Evolutionary conservation across 1,140 invertebrate genomes (phyloP), one percentile per base, ranked within the genome.

Genomic region (Micrasema longulum): DNA sequence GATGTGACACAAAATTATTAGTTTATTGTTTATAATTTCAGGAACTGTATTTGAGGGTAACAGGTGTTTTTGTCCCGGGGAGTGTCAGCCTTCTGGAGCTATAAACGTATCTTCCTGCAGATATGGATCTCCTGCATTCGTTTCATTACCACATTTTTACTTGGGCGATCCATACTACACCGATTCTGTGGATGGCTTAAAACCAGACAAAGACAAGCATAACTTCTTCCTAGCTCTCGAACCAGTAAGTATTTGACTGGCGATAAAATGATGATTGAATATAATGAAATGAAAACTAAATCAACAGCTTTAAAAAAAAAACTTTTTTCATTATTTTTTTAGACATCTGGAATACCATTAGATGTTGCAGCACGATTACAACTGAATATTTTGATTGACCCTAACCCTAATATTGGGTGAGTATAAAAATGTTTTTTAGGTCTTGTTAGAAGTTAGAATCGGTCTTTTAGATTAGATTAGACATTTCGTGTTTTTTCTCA

Each of bases 61-160:
- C 77, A 81, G 86, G 1, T 94, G 92, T 76, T 93, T 86, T 79
- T 93, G 91, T 77, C 87, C 88, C 53, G 91, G 91, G 0, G 85
- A 90, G 69, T 93, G 92, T 77, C 83, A 83, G 1, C 92, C 91
- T 6, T 85, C 86, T 1, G 92, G 92, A 1, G 83, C 88, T 0
- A 84, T 92, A 69, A 90, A 92, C 79, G 89, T 93, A 45, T 90
- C 91, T 2, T 82, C 82, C 10, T 93, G 92, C 67, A 88, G 91
- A 75, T 91, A 84, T 76, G 90, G 90, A 36, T 90, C 93, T 10
- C 95, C 95, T 0, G 89, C 92, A 0, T 95, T 92, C 77, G 84
- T 95, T 22, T 95, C 94, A 6, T 90, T 91, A 69, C 95, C 95
- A 0, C 95, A 97, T 80, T 97, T 96, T 84, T 91, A 93, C 78